A percentile compares a stretch with the other conserved stretches of the same genome.
Evolutionary conservation across 2,888 invertebrate genomes (phyloP).

Genomic region (Zygothrica quintamaculata): DNA sequence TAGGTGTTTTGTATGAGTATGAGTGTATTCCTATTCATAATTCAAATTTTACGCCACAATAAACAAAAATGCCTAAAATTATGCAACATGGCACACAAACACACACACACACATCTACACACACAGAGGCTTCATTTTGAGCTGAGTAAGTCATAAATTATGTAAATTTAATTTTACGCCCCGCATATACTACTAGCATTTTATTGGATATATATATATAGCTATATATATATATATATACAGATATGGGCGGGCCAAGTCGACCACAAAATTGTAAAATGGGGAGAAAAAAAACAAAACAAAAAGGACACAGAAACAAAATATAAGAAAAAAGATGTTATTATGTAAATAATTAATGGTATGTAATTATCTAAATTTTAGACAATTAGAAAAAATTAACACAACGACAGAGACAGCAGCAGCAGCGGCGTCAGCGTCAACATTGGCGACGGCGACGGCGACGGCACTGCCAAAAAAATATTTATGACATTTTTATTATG

Average conservation of each 20-base stretch:
- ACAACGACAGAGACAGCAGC: constrained; percentile 40
- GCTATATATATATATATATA: constrained; percentile 16
- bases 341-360: constrained; percentile 82
- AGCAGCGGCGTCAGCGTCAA: constrained; percentile 8
- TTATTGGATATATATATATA: constrained; percentile 40
- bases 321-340: constrained; percentile 52
- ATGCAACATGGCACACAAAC: constrained; percentile 68
- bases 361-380: constrained; percentile 82
- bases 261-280: constrained; percentile 54
- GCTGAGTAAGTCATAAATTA: constrained; percentile 80
- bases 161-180: constrained; percentile 79
- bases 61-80: constrained; percentile 81
- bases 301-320: constrained; percentile 10
- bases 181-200: constrained; percentile 53
- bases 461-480: constrained; percentile 33
- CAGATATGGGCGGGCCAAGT: constrained; percentile 38
- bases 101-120: constrained; percentile 10
- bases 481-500: constrained; percentile 79
- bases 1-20: constrained; percentile 16
- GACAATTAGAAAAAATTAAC: constrained; percentile 82
- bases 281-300: background rate
- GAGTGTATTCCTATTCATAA: constrained; percentile 75
- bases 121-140: constrained; percentile 54
- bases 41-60: constrained; percentile 79
- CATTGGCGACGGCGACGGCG: too few relatives aligned